phyloP scores from a whole-genome alignment of 2,888 invertebrate species.

The Drosophila borborema region DNA sequence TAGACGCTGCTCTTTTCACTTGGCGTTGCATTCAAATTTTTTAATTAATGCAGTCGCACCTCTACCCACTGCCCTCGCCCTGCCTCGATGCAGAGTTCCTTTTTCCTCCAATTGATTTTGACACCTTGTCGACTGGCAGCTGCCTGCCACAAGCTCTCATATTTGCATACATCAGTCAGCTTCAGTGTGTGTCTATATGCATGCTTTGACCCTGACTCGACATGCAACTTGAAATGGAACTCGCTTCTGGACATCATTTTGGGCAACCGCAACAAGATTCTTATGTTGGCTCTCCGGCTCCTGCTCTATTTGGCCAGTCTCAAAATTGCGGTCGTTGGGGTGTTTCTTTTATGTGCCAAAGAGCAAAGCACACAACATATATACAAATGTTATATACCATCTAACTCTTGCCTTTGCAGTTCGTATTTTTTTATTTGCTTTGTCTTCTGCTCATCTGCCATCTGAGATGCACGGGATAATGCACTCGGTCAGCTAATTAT shows the following conservation, averaged over 20 bases:
- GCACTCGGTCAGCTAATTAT: conserved; percentile 4
- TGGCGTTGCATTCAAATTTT: conserved; percentile 74
- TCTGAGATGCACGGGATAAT: background rate
- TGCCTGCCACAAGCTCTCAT: conserved; percentile 27
- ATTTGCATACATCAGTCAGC: conserved; percentile 39
- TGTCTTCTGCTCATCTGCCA: background rate
- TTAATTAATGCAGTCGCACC: conserved; percentile 76
- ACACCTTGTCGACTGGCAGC: conserved; percentile 34
- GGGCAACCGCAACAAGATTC: conserved; percentile 62
- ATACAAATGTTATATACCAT: background rate
- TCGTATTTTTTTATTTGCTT: background rate
- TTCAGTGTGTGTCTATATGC: conserved; percentile 2
- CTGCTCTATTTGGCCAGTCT: conserved; percentile 24
- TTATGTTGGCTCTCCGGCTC: conserved; percentile 40
- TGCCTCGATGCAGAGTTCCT: background rate
- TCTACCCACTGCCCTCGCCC: background rate
- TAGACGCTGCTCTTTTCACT: conserved; percentile 74
- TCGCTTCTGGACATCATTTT: conserved; percentile 23
- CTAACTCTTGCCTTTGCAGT: background rate
- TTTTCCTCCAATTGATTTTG: conserved; percentile 48
- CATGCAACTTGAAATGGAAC: background rate
- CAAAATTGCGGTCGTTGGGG: conserved; percentile 45
- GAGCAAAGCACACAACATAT: conserved; percentile 9
- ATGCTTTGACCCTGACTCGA: conserved; percentile 20
- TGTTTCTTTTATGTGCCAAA: conserved; percentile 40